Base-by-base conservation (phyloP, 1,140 invertebrate species). In the Drosophila sp. region DNA sequence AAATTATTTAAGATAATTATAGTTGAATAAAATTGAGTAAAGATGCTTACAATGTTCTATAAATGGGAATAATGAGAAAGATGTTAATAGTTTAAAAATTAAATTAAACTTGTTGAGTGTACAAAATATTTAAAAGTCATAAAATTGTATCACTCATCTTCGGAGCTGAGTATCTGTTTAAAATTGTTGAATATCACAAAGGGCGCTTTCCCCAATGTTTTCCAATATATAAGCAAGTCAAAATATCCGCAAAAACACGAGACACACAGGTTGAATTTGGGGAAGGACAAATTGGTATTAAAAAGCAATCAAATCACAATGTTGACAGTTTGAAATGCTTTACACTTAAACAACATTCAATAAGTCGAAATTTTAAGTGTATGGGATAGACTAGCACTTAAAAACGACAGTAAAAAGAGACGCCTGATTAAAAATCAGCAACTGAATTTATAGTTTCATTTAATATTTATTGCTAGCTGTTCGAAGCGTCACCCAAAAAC, bases 401-500 rank as follows among this genome's bases (percentile, higher is more conserved):
- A 27, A 50, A 32, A 29, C 27, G 4, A 6, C 1, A 29, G 6
- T 29, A 2, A 14, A 29, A 11, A 5, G 11, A 13, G 4, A 5
- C 0, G n/a, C n/a, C 9, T 36, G 6, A 18, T 18, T 7, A 14
- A 21, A 3, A 27, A 3, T 13, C 34, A 13, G 13, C 14, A 14
- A 4, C 32, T 32, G 32, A 14, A 53, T 53, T 16, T 18, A 53
- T 53, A 53, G 50, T 53, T 53, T 36, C 2, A 21, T 18, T 32
- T n/a, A 7, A 38, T 53, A 27, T 34, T 53, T 36, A 34, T 34
- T 53, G 14, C 13, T 16, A 18, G 1, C 14, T 38, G 16, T 46
- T 46, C 43, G 21, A 48, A n/a, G 41, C 29, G 57, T 27, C 38
- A 14, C 18, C 50, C 50, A 64, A 64, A 64, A 64, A 64, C 48